Conservation (phyloP, 2,888 invertebrate genomes). For the Dendrolimus houi region DNA sequence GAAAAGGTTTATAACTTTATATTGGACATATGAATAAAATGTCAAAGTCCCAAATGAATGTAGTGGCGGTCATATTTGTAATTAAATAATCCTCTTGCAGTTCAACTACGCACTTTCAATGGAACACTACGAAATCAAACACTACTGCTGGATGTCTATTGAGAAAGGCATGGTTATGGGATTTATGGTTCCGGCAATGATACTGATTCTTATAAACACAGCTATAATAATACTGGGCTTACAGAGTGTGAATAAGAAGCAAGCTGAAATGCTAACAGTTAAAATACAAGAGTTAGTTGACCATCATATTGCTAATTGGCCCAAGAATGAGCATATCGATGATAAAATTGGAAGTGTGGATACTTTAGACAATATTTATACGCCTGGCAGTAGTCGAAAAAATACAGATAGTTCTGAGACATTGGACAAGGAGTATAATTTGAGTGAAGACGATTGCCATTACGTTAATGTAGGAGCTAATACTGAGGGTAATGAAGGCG, state of each 20-base stretch:
- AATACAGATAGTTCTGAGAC: slow-evolving; percentile 65
- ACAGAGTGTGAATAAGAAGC: slow-evolving; percentile 61
- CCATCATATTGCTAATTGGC: slow-evolving; percentile 58
- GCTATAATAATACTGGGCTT: slow-evolving; percentile 75
- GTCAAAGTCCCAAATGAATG: too few relatives aligned
- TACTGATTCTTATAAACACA: slow-evolving; percentile 80
- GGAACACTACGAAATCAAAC: slow-evolving; percentile 82
- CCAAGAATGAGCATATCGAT: slow-evolving; percentile 39
- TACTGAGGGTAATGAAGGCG: slow-evolving; percentile 37
- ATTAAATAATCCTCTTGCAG: slow-evolving; percentile 38
- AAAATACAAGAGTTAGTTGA: slow-evolving; percentile 65
- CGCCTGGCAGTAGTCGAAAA: slow-evolving; percentile 56
- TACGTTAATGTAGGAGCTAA: slow-evolving; percentile 37
- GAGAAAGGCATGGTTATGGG: slow-evolving; percentile 86
- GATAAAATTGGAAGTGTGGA: slow-evolving; percentile 52
- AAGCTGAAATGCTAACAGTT: slow-evolving; percentile 58
- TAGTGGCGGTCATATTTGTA: too few relatives aligned
- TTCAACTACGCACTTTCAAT: slow-evolving; percentile 81
- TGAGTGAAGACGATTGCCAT: slow-evolving; percentile 57
- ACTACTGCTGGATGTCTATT: slow-evolving; percentile 87
- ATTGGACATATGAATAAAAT: too few relatives aligned
- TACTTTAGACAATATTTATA: slow-evolving; percentile 50
- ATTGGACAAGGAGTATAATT: slow-evolving; percentile 52
- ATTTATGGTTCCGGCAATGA: slow-evolving; percentile 83
- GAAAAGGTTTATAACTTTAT: too few relatives aligned